Conservation (phyloP, 2,888 invertebrate genomes). For the Mantis religiosa region DNA sequence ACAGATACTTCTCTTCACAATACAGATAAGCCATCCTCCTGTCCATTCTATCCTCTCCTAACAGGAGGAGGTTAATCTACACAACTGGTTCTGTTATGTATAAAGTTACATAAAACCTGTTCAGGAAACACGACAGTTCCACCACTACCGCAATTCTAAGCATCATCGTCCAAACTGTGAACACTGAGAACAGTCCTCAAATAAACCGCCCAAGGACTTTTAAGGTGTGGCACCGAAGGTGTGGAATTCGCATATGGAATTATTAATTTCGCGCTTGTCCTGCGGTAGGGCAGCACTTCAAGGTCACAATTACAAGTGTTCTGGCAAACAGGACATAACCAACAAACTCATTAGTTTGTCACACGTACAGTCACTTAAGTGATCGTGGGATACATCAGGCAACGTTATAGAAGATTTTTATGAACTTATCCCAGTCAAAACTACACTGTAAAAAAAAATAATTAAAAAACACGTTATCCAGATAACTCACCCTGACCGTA, state of each 20-base stretch:
- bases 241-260: neutral
- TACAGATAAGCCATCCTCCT: neutral
- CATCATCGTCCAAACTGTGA: neutral
- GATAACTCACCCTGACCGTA: too few species aligned
- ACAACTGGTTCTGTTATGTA: neutral
- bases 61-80: neutral
- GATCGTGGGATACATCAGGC: too few species aligned
- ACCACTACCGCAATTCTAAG: neutral
- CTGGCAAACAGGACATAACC: neutral
- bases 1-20: too few species aligned
- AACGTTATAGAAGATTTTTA: too few species aligned
- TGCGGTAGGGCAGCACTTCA: neutral
- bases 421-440: too few species aligned
- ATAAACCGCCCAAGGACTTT: too few species aligned
- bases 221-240: neutral
- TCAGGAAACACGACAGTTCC: neutral
- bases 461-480: too few species aligned
- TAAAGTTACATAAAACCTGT: neutral
- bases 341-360: neutral
- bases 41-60: neutral
- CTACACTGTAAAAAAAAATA: too few species aligned
- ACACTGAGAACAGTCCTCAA: neutral
- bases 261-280: neutral
- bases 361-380: too few species aligned
- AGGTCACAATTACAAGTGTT: neutral